Conservation (phyloP, 2,797 vertebrate genomes). For the Sebastes nivosus region DNA sequence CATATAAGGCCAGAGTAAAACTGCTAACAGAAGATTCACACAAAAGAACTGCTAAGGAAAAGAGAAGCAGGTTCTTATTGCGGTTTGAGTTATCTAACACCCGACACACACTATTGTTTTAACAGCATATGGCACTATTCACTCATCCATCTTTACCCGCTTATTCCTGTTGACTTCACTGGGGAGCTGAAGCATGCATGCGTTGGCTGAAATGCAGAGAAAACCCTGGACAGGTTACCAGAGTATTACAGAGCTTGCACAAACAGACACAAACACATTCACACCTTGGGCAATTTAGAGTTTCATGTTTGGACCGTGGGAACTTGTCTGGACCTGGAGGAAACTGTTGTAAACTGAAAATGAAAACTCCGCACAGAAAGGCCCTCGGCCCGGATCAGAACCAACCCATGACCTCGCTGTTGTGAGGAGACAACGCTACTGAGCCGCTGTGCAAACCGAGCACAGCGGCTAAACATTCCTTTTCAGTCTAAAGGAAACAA, state of each 20-base stretch:
- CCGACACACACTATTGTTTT: neutral
- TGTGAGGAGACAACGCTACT: neutral
- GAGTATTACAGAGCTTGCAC: neutral
- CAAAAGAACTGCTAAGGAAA: neutral
- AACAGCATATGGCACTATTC: neutral
- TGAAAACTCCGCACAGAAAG: neutral
- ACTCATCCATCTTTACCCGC: neutral
- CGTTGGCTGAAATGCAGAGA: neutral
- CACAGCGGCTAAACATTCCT: neutral
- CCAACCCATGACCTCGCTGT: neutral
- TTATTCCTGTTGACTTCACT: neutral
- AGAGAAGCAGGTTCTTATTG: neutral
- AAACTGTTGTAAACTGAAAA: neutral
- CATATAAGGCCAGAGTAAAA: neutral
- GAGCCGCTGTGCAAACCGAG: neutral
- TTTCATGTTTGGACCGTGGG: neutral
- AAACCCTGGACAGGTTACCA: neutral
- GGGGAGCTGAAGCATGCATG: neutral
- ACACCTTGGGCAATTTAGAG: neutral
- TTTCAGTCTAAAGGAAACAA: neutral
- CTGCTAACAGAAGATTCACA: neutral
- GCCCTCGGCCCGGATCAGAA: neutral
- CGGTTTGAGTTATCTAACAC: neutral
- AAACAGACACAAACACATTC: neutral
- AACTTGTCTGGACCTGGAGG: neutral